These are phyloP conservation scores for Proteles cristata DNA, from an alignment of 2,113 vertebrate species.

Conservation along the genomic window DNA sequence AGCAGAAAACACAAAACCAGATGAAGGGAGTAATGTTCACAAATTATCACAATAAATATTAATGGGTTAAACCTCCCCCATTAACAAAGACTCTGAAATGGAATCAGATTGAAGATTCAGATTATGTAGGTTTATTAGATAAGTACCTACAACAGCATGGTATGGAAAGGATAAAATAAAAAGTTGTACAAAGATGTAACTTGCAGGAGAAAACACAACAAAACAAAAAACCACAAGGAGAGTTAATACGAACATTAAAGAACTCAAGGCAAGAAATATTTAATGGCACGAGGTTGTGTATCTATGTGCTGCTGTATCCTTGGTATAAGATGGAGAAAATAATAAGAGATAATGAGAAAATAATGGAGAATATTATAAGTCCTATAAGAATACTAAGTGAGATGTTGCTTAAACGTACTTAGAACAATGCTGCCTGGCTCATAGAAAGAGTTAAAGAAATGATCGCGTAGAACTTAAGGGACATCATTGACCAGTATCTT, in stretches of 20 bases:
- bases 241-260: background rate
- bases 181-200: background rate
- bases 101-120: background rate
- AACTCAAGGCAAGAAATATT: background rate
- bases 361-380: background rate
- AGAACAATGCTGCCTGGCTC: background rate
- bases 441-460: background rate
- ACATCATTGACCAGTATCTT: background rate
- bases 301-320: background rate
- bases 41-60: conserved; percentile 27
- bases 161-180: background rate
- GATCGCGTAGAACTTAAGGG: background rate
- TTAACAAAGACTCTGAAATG: background rate
- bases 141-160: background rate
- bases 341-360: background rate
- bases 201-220: background rate
- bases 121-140: background rate
- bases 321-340: background rate
- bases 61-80: background rate
- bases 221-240: background rate
- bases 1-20: background rate
- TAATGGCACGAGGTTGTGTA: background rate
- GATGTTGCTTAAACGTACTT: background rate
- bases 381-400: background rate
- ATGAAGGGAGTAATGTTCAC: background rate